Conservation (phyloP, 1,140 invertebrate genomes). For the Lepidurus packardi region DNA sequence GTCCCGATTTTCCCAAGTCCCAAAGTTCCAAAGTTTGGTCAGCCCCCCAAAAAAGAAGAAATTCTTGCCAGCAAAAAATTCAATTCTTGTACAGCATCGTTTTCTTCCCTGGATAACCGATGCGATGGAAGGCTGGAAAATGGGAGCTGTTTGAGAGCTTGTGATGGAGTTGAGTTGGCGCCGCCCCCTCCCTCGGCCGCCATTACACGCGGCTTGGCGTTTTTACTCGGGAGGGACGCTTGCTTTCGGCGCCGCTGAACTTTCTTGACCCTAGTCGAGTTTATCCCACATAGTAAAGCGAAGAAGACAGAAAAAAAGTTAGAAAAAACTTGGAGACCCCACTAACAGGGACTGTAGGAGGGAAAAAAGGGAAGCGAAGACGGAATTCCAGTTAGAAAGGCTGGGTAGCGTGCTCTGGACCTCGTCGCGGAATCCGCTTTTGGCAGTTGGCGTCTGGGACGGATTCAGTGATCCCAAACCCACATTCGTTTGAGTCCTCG, state of each 20-base stretch:
- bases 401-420: neutral
- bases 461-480: slow-evolving; percentile 10
- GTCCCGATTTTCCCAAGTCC: neutral
- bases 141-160: slow-evolving; percentile 4
- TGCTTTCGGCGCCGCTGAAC: slow-evolving; percentile 12
- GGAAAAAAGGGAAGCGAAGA: slow-evolving; percentile 5
- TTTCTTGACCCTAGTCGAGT: slow-evolving; percentile 2
- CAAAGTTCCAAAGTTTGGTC: too few species aligned
- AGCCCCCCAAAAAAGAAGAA: too few species aligned
- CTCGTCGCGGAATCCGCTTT: slow-evolving; percentile 17
- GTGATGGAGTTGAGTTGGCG: slow-evolving; percentile 7
- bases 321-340: neutral
- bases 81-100: too few species aligned
- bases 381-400: neutral
- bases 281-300: neutral
- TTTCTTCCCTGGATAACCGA: neutral
- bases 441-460: slow-evolving; percentile 20
- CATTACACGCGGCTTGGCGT: neutral
- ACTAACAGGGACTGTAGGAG: slow-evolving; percentile 20
- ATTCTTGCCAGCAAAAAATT: too few species aligned
- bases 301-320: neutral
- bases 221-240: neutral
- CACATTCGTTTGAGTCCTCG: slow-evolving; percentile 8
- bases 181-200: neutral
- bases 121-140: neutral